phyloP scores from a whole-genome alignment of 1,140 invertebrate species.

The Formica exsecta region DNA sequence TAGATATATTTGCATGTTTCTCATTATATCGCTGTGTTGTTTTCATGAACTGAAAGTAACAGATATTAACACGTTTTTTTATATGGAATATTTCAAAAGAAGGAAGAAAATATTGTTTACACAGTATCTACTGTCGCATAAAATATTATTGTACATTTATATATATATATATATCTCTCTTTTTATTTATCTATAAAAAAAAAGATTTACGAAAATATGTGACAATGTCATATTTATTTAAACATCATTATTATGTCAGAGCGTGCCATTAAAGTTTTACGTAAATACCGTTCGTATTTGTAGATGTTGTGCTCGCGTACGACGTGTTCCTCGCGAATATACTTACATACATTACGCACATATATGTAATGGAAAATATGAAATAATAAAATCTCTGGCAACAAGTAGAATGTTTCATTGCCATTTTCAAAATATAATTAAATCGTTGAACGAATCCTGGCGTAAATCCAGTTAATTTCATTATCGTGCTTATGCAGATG shows the following conservation, averaged over 20 bases:
- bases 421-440: slow-evolving; percentile 3
- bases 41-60: background rate
- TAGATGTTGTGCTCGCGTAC: background rate
- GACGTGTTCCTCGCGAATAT: background rate
- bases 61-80: background rate
- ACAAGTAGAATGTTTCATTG: slow-evolving; percentile 5
- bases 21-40: background rate
- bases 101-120: background rate
- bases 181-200: background rate
- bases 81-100: background rate
- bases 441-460: background rate
- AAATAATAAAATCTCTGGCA: background rate
- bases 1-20: background rate
- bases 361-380: slow-evolving; percentile 15
- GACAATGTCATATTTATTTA: slow-evolving; percentile 1
- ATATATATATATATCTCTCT: background rate
- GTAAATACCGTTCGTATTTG: background rate
- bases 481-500: slow-evolving; percentile 52
- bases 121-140: background rate
- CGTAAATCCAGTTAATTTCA: slow-evolving; percentile 57
- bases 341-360: background rate
- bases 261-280: slow-evolving; percentile 2
- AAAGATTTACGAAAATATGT: background rate
- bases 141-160: background rate
- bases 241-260: background rate